These are phyloP conservation scores for Myotis davidii DNA, from an alignment of 2,113 vertebrate species.

Conservation along the genomic window DNA sequence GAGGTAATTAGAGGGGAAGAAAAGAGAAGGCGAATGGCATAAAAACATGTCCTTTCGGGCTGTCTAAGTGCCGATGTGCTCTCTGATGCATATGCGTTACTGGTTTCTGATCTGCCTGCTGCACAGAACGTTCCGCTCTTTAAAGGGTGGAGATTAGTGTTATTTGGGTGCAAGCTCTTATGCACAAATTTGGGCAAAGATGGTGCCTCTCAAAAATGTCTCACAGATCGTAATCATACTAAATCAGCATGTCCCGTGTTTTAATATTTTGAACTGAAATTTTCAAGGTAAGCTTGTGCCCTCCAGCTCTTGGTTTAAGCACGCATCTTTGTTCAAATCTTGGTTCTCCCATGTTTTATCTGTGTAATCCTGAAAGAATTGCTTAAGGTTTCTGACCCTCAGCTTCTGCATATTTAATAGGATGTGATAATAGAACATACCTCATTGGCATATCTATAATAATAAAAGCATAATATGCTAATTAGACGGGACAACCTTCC, in stretches of 20 bases:
- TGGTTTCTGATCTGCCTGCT: neutral
- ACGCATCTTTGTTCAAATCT: neutral
- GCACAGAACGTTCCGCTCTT: neutral
- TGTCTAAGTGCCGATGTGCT: constrained; percentile 28
- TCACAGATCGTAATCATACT: constrained; percentile 1
- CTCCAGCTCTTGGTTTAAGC: neutral
- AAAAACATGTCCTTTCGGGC: constrained; percentile 58
- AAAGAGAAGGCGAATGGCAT: constrained; percentile 70
- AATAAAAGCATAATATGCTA: too few relatives aligned
- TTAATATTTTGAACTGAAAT: constrained; percentile 45
- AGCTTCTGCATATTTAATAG: neutral
- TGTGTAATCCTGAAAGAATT: neutral
- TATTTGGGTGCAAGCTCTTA: constrained; percentile 40
- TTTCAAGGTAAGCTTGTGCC: neutral
- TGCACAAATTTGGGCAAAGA: constrained; percentile 17
- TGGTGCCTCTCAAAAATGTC: neutral
- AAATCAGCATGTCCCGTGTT: neutral
- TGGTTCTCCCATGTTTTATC: neutral
- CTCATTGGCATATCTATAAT: neutral
- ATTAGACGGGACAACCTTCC: too few relatives aligned
- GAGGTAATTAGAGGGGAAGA: constrained; percentile 75
- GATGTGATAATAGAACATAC: neutral
- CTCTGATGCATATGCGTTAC: constrained; percentile 15
- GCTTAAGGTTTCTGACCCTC: neutral
- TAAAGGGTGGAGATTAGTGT: neutral